phyloP scores from a whole-genome alignment of 2,888 invertebrate species.

The Lapara coniferarum region DNA sequence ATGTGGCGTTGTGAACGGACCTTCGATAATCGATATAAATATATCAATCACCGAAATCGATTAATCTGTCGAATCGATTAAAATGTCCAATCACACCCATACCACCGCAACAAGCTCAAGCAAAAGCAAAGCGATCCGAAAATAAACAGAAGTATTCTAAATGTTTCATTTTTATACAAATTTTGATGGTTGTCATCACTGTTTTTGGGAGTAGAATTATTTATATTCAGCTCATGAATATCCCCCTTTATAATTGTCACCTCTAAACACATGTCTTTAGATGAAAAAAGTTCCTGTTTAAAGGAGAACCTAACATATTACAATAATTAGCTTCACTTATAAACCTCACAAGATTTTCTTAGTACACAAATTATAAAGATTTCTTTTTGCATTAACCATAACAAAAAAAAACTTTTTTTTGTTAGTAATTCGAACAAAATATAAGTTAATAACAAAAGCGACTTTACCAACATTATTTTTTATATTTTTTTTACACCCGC shows the following conservation, averaged over 20 bases:
- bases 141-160: slow-evolving; percentile 44
- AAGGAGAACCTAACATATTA: no score
- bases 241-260: no score
- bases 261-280: no score
- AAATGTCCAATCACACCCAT: slow-evolving; percentile 54
- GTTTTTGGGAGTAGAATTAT: slow-evolving; percentile 44
- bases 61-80: slow-evolving; percentile 16
- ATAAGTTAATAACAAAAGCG: slow-evolving; percentile 13
- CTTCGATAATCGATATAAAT: slow-evolving; percentile 21
- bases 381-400: no score
- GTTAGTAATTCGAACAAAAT: slow-evolving; percentile 15
- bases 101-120: slow-evolving; percentile 76
- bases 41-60: slow-evolving; percentile 13
- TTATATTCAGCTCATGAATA: no score
- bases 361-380: no score
- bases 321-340: no score
- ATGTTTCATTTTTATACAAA: slow-evolving; percentile 33
- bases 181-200: slow-evolving; percentile 50
- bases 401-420: background rate
- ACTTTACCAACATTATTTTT: slow-evolving; percentile 1
- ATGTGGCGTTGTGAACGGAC: slow-evolving; percentile 60
- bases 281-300: no score
- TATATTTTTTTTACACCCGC: slow-evolving; percentile 41
- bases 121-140: slow-evolving; percentile 78
- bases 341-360: no score